A percentile compares a stretch with the other conserved stretches of the same genome.
These are phyloP conservation scores for Arrhopalites spinosus DNA, from an alignment of 2,888 invertebrate genomes.

Conservation along the genomic window DNA sequence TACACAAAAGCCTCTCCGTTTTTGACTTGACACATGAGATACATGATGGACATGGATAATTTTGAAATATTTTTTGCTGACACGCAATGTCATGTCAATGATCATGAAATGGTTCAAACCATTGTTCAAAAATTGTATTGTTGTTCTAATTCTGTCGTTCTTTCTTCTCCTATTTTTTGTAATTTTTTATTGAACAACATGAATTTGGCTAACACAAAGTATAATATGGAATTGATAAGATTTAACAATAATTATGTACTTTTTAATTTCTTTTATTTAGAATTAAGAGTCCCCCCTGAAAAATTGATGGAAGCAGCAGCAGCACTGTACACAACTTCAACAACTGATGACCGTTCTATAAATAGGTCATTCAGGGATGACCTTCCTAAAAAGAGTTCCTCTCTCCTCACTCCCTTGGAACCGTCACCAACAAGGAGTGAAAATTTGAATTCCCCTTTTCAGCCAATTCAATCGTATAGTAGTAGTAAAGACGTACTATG, in stretches of 20 bases:
- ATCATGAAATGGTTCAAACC: no score
- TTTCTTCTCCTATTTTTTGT: background rate
- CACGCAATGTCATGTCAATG: no score
- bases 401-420: slow-evolving; percentile 2
- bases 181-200: background rate
- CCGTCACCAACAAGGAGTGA: background rate
- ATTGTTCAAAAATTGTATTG: no score
- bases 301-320: slow-evolving; percentile 45
- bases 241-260: background rate
- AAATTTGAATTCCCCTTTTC: background rate
- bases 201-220: no score
- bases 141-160: no score
- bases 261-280: slow-evolving; percentile 23
- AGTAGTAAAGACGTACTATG: slow-evolving; percentile 1
- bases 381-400: background rate
- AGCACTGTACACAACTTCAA: slow-evolving; percentile 23
- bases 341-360: slow-evolving; percentile 6
- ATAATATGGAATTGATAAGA: background rate
- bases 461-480: slow-evolving; percentile 10
- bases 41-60: no score
- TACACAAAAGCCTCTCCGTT: no score
- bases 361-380: background rate
- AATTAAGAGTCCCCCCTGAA: slow-evolving; percentile 46
- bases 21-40: no score
- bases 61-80: no score